Evolutionary conservation across 64 coral and sea anemone species (phyloP).

Genomic region (Montipora capricornis): DNA sequence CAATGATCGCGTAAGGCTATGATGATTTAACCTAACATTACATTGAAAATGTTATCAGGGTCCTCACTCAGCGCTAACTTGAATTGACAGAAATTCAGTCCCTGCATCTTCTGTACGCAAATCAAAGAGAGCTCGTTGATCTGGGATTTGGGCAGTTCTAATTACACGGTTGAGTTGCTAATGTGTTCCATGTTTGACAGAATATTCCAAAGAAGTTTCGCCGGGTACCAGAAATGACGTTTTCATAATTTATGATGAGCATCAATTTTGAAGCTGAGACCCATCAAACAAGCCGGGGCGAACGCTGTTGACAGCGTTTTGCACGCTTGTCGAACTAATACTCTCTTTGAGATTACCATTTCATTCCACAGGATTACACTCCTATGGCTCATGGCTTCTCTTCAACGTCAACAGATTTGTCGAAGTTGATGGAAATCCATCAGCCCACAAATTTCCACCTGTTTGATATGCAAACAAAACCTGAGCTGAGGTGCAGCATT

Average conservation of each 20-base stretch:
- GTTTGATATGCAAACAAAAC: slow-evolving; percentile 30
- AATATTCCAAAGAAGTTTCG: slow-evolving; percentile 12
- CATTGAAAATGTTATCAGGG: background rate
- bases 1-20: background rate
- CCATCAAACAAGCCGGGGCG: background rate
- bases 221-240: slow-evolving; percentile 40
- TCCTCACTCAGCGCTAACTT: background rate
- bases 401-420: background rate
- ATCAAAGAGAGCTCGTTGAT: background rate
- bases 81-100: background rate
- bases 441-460: background rate
- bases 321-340: background rate
- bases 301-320: slow-evolving; percentile 31
- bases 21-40: background rate
- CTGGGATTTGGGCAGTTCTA: background rate
- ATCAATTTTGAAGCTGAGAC: background rate
- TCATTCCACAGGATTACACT: background rate
- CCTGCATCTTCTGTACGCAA: background rate
- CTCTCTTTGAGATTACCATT: background rate
- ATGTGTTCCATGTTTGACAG: slow-evolving; percentile 52
- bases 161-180: slow-evolving; percentile 53
- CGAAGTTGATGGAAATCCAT: background rate
- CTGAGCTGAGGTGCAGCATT: background rate
- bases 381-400: slow-evolving; percentile 20
- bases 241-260: slow-evolving; percentile 47